These are phyloP conservation scores for Oceanodroma tethys DNA, from an alignment of 2,113 vertebrate species.

Conservation along the genomic window DNA sequence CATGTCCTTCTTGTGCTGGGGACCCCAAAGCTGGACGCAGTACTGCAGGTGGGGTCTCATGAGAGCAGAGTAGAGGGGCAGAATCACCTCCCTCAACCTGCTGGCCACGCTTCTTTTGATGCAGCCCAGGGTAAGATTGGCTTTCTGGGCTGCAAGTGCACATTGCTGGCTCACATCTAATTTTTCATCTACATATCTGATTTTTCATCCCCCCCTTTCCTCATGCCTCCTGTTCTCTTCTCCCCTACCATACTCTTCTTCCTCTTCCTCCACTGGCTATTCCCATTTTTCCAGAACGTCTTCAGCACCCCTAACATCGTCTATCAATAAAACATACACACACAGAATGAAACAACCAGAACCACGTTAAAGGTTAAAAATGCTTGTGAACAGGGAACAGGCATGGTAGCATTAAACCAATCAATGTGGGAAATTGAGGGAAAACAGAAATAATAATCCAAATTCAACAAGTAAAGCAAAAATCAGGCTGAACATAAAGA, in stretches of 20 bases:
- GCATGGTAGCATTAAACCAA: background rate
- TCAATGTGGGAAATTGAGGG: background rate
- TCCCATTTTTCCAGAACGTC: background rate
- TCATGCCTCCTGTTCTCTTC: background rate
- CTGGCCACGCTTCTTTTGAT: background rate
- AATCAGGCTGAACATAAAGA: background rate
- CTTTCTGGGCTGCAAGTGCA: background rate
- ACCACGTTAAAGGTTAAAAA: background rate
- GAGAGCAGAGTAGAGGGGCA: background rate
- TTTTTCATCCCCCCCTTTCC: background rate
- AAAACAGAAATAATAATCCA: background rate
- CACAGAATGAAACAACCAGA: background rate
- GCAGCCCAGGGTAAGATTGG: fast-evolving
- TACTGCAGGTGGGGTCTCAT: background rate
- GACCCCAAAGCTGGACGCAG: background rate
- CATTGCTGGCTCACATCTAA: background rate
- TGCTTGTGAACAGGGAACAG: background rate
- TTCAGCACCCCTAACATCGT: background rate
- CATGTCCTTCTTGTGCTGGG: background rate
- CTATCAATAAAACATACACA: background rate
- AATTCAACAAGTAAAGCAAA: background rate
- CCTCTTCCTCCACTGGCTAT: background rate
- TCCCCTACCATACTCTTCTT: background rate
- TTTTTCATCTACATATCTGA: background rate
- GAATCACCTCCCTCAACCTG: background rate